phyloP scores from a whole-genome alignment of 2,888 invertebrate species.

The Heliconius cydno region DNA sequence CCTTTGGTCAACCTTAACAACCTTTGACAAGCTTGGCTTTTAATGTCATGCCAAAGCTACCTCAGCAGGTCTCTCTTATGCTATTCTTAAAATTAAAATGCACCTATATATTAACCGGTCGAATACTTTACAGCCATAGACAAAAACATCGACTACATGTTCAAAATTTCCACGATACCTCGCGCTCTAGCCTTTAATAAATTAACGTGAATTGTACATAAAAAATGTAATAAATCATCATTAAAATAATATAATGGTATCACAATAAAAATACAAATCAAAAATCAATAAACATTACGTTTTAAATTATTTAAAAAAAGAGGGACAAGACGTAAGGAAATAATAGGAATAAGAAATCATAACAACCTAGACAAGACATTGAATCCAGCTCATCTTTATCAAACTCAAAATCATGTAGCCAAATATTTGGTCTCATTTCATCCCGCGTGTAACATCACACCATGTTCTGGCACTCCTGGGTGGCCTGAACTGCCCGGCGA shows the following conservation, averaged over 20 bases:
- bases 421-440: conserved; percentile 17
- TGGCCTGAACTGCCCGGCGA: background rate
- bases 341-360: background rate
- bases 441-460: conserved; percentile 1
- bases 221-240: conserved; percentile 9
- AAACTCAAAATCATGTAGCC: background rate
- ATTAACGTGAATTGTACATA: background rate
- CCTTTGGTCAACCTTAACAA: conserved; percentile 7
- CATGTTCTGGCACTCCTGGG: conserved; percentile 22
- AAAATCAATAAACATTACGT: background rate
- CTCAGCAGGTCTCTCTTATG: background rate
- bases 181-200: conserved; percentile 5
- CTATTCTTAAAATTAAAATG: background rate
- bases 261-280: conserved; percentile 6
- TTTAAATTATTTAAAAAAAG: conserved; percentile 1
- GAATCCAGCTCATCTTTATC: conserved; percentile 1
- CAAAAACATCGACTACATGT: background rate
- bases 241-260: conserved; percentile 12
- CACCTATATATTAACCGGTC: conserved; percentile 1
- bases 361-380: background rate
- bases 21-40: conserved; percentile 6
- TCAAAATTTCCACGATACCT: background rate
- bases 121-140: conserved; percentile 13
- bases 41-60: background rate
- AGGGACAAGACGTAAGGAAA: conserved; percentile 5